Evolutionary conservation across 92 coral and sea anemone genomes (phyloP), one percentile per base, ranked within the genome.

Genomic region (Porites evermanni): DNA sequence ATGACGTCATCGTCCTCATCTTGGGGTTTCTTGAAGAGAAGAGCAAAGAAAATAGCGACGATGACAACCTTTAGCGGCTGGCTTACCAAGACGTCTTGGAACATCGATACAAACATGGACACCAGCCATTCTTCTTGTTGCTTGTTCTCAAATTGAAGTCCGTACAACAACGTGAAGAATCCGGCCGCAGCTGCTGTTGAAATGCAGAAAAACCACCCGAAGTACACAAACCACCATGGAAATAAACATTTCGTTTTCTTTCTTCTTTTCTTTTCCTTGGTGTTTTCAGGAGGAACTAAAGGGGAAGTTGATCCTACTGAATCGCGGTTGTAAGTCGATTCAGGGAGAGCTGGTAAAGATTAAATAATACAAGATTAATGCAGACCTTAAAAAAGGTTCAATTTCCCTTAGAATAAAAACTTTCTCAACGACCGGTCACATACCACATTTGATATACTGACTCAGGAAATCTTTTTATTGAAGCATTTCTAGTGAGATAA

Each of bases 171-270:
- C 8, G 98, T 95, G 87, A 97, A 91, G 78, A 93, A 90, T 5
- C 87, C 98, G 1, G 99, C 94, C 7, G 79, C 80, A 11, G 64
- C 65, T 20, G 93, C 89, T 13, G 94, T 89, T 17, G 86, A 44
- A 19, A 95, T 54, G 84, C 96, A 92, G 75, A 95, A 53, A 54
- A 91, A 81, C 99, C 99, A 97, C 1, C 91, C 97, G 21, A 95
- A 88, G 77, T 81, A 93, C 61, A 95, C 94, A 77, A 97, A 95
- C 99, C 99, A 97, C 99, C 99, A 95, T 0, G 99, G 99, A 4
- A 97, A 85, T 52, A 95, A 67, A 78, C 84, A 87, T 76, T 78
- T 89, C 26, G 61, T 18, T 74, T 70, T 84, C 24, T 81, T 72
- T n/a, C 77, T 72, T 76, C 80, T 84, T 59, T 32, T 79, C 72